These are phyloP conservation scores for Apaloderma vittatum DNA, from an alignment of 2,113 vertebrate species.

Conservation along the genomic window DNA sequence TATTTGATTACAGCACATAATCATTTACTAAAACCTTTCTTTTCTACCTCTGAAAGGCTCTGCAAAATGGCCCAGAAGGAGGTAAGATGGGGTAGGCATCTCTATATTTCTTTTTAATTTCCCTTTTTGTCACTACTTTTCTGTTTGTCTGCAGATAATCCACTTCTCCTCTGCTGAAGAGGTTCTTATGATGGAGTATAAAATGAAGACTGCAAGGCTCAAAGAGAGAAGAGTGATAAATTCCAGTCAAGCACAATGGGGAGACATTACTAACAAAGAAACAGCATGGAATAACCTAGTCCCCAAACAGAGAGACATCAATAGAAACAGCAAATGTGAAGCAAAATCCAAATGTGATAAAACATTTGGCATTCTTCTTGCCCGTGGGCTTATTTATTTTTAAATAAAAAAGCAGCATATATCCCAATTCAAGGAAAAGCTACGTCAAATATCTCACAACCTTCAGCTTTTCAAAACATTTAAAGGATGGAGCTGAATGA, in stretches of 20 bases:
- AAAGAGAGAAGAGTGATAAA: neutral
- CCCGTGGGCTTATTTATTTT: neutral
- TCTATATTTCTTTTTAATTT: neutral
- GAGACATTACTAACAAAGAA: neutral
- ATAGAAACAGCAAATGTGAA: neutral
- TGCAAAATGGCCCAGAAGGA: neutral
- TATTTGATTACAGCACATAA: neutral
- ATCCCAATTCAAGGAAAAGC: neutral
- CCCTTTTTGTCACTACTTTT: neutral
- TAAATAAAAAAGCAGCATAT: neutral
- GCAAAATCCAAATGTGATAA: neutral
- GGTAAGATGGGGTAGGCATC: neutral
- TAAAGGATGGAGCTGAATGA: neutral
- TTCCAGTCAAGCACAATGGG: neutral
- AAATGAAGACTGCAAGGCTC: neutral
- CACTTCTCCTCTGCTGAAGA: neutral
- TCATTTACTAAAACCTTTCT: neutral
- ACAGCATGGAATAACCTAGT: neutral
- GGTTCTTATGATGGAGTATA: neutral
- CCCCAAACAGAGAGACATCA: neutral
- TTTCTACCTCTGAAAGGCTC: neutral
- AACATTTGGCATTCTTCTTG: neutral
- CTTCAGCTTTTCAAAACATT: conserved; percentile 8
- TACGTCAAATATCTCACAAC: neutral
- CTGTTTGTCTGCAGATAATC: neutral